Evolutionary conservation across 2,888 invertebrate genomes (phyloP), one percentile per base, ranked within the genome.

Genomic region (Malthinus seriepunctatus): DNA sequence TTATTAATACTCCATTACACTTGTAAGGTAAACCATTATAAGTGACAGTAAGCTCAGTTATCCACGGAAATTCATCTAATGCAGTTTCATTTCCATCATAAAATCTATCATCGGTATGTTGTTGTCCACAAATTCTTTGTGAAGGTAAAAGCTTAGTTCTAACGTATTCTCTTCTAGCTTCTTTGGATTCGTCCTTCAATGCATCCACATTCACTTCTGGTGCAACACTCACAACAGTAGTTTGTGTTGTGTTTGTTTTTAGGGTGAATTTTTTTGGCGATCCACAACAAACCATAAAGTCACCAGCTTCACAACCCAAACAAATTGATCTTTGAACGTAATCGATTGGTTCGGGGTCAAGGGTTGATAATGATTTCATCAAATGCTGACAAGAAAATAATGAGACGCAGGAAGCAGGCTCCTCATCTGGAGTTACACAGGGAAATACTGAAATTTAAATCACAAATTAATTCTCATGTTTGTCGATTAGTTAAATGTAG

Each of bases 11-110:
- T n/a, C n/a, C n/a, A n/a, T n/a, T n/a, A n/a, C 38, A 37, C 39
- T 54, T 8, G 34, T 54, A 54, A 4, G 54, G 15, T 2, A 46
- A 50, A 4, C 59, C 59, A 12, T 23, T 47, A 34, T 54, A 54
- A 32, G 46, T 33, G 34, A 53, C 58, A 9, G 6, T 49, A 32
- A 23, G 51, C 6, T 57, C 51, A 4, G 51, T 51, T 2, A 58
- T 9, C 58, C 58, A 58, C 3, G 58, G 58, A 49, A 58, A 58
- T 37, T 58, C 58, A n/a, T 53, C 52, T 11, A 58, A 9, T 7
- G 49, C 52, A 4, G 52, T 48, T 23, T 11, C 8, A 15, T 3
- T 54, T n/a, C 9, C n/a, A n/a, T n/a, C n/a, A n/a, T n/a, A n/a
- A n/a, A n/a, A n/a, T n/a, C n/a, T n/a, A n/a, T n/a, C n/a, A n/a